These are phyloP conservation scores for Andrena bucephala DNA, from an alignment of 2,888 invertebrate genomes.

Conservation along the genomic window DNA sequence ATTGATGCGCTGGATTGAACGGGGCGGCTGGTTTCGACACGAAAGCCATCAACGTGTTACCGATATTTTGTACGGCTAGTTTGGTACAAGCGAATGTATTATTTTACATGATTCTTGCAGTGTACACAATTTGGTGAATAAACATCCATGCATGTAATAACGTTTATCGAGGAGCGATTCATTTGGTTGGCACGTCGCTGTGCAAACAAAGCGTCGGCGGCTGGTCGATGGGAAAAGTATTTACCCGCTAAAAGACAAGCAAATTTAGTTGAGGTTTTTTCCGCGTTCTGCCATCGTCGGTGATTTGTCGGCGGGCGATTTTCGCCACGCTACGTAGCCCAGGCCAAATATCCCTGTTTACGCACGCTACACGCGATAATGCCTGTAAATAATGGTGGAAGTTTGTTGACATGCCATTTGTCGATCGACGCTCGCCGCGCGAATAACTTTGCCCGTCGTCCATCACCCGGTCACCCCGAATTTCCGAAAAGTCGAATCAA, in stretches of 20 bases:
- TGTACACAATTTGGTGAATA: not conserved
- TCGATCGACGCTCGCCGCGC: slow-evolving; percentile 48
- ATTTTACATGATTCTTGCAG: not conserved
- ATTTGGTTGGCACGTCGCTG: not conserved
- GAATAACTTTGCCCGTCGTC: slow-evolving; percentile 44
- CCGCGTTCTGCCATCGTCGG: slow-evolving; percentile 36
- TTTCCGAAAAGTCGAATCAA: slow-evolving; percentile 26
- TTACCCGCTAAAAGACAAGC: slow-evolving; percentile 52
- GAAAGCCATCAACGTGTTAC: too few species aligned
- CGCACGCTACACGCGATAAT: slow-evolving; percentile 62
- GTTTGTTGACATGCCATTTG: slow-evolving; percentile 65
- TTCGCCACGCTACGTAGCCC: slow-evolving; percentile 35
- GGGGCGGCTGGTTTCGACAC: too few species aligned
- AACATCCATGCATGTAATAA: slow-evolving; percentile 23
- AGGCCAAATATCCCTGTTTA: slow-evolving; percentile 61
- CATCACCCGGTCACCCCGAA: slow-evolving; percentile 19
- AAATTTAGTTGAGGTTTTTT: slow-evolving; percentile 58
- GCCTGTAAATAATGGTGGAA: slow-evolving; percentile 65
- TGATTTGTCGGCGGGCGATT: slow-evolving; percentile 57
- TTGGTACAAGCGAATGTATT: not conserved
- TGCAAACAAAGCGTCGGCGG: slow-evolving; percentile 27
- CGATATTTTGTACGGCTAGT: not conserved
- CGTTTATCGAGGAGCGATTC: slow-evolving; percentile 10
- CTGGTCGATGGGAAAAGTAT: slow-evolving; percentile 40
- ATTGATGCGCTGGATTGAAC: too few species aligned